phyloP scores from a whole-genome alignment of 2,113 vertebrate species.

The Apodemus sylvaticus region DNA sequence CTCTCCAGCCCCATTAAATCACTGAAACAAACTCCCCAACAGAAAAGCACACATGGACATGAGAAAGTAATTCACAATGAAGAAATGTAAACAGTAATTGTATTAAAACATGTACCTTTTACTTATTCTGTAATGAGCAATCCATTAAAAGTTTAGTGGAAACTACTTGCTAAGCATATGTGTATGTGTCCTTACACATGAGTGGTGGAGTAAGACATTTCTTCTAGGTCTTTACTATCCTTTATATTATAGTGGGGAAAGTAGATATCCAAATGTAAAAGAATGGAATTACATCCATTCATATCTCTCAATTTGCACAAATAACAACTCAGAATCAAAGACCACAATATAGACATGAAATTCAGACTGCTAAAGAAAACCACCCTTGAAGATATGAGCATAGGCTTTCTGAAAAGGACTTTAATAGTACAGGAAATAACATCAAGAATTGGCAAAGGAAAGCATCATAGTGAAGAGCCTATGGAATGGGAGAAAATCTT shows the following conservation, averaged over 20 bases:
- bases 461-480: background rate
- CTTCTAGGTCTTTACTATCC: background rate
- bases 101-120: background rate
- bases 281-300: background rate
- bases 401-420: background rate
- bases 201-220: background rate
- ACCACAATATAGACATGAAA: background rate
- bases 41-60: background rate
- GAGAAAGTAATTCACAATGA: conserved; percentile 41
- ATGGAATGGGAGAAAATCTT: background rate
- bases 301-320: background rate
- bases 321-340: background rate
- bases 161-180: background rate
- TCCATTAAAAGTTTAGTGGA: conserved; percentile 23
- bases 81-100: background rate
- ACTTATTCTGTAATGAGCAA: conserved; percentile 1
- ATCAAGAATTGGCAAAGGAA: background rate
- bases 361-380: background rate
- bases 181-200: background rate
- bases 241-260: background rate
- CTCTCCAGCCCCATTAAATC: background rate
- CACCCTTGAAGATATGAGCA: background rate
- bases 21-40: background rate
- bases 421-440: background rate
- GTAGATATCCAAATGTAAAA: background rate